Base-by-base conservation (phyloP, 2,888 invertebrate genomes). In the Zhengitettix transpicula region DNA sequence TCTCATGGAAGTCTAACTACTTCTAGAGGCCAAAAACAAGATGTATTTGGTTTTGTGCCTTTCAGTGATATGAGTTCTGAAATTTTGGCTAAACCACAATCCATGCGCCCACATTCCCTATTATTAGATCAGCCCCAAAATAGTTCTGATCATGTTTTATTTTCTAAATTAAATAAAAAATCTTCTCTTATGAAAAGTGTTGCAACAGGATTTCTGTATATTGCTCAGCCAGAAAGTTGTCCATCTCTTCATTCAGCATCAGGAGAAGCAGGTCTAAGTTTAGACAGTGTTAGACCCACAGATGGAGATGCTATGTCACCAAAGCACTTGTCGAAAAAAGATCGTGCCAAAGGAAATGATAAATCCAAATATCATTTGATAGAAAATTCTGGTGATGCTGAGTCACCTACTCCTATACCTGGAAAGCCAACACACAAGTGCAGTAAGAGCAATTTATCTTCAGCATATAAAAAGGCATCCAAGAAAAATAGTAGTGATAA, bases 311-410 rank as follows among this genome's bases (percentile, higher is more conserved):
- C 52, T 14, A 52, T 42, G 12, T 62, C 58, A 17, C 56, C 56
- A 16, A 58, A 56, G 51, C 28, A 15, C 40, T 52, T 15, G 59
- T 59, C 9, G 67, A 68, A 15, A 67, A 69, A 41, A 60, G 67
- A 42, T 65, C 68, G 1, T 71, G 69, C 59, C 66, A 69, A 51
- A 72, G 72, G 42, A 12, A 40, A 72, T 57, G 74, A 73, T 17
- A 77, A 75, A 64, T 73, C 75, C 0, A 79, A 77, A 65, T 78
- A 78, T 66, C 75, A 74, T 56, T 67, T 79, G 52, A 78, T 79
- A 44, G 75, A 76, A 57, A 77, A 77, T 10, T 72, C 73, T 58
- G 69, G 71, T 1, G 57, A 47, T n/a, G 71, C 71, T 10, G 76
- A 77, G 52, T 59, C 63, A 1, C 64, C 67, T 1, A 69, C 69